A percentile compares a stretch with the other conserved stretches of the same genome.
Evolutionary conservation across 2,888 invertebrate species (phyloP).

Genomic region (Resseliella maxima): DNA sequence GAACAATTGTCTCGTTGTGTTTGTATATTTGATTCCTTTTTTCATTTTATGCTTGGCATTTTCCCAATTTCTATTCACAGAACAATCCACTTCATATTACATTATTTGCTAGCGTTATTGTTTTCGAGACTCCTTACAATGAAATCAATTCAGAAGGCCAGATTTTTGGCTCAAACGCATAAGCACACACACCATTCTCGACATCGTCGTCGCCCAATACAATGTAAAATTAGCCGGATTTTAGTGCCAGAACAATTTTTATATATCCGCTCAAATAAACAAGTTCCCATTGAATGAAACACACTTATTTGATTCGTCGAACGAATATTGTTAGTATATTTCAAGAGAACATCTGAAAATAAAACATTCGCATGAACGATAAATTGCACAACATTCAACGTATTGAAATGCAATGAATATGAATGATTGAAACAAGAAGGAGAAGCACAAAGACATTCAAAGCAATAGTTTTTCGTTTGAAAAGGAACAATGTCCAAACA

Average conservation of each 20-base stretch:
- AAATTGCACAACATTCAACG: neutral
- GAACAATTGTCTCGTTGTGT: neutral
- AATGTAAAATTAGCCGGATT: slow-evolving; percentile 7
- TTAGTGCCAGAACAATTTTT: neutral
- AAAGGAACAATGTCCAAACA: neutral
- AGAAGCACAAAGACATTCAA: neutral
- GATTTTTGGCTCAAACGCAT: neutral
- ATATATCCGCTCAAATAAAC: neutral
- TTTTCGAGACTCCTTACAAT: neutral
- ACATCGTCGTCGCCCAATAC: neutral
- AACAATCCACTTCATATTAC: neutral
- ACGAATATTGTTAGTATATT: no score
- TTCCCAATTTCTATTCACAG: neutral
- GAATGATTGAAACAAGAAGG: no score
- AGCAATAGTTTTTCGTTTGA: neutral
- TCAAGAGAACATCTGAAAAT: neutral
- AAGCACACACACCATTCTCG: neutral
- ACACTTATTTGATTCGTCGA: no score
- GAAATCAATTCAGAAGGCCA: neutral
- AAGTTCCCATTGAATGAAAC: neutral
- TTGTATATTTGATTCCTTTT: no score
- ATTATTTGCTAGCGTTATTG: no score
- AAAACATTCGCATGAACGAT: neutral
- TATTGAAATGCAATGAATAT: neutral
- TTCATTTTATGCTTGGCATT: neutral